phyloP scores from a whole-genome alignment of 2,113 vertebrate species.

The Dolichallabes microphthalmus region DNA sequence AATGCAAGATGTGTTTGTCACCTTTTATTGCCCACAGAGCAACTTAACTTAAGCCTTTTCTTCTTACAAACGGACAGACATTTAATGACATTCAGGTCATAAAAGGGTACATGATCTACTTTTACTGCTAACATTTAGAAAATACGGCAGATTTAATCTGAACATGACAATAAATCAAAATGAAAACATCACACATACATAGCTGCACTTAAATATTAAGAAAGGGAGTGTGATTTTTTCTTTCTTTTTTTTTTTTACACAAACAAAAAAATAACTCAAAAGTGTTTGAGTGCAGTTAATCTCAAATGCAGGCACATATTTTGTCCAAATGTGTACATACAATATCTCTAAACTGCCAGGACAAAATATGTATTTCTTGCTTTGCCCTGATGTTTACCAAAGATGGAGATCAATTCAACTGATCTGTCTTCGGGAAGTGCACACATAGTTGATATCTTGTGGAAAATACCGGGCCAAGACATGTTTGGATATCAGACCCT shows the following conservation, averaged over 20 bases:
- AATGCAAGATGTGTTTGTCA: neutral
- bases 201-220: slow-evolving; percentile 35
- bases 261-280: slow-evolving; percentile 14
- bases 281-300: slow-evolving; percentile 28
- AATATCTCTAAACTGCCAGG: slow-evolving; percentile 13
- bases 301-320: slow-evolving; percentile 22
- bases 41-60: neutral
- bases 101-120: neutral
- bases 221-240: neutral
- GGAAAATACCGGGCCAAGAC: neutral
- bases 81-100: neutral
- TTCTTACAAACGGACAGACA: neutral
- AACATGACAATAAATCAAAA: neutral
- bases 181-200: slow-evolving; percentile 6
- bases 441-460: neutral
- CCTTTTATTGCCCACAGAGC: neutral
- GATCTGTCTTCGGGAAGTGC: slow-evolving; percentile 40
- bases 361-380: slow-evolving; percentile 4
- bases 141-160: slow-evolving; percentile 8
- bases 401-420: slow-evolving; percentile 52
- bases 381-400: slow-evolving; percentile 28
- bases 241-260: neutral
- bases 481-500: slow-evolving; percentile 1
- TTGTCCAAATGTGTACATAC: slow-evolving; percentile 13
- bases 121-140: neutral